A percentile compares a stretch with the other conserved stretches of the same genome.
Conservation (phyloP, 2,797 vertebrate genomes). For the Notolabrus celidotus region DNA sequence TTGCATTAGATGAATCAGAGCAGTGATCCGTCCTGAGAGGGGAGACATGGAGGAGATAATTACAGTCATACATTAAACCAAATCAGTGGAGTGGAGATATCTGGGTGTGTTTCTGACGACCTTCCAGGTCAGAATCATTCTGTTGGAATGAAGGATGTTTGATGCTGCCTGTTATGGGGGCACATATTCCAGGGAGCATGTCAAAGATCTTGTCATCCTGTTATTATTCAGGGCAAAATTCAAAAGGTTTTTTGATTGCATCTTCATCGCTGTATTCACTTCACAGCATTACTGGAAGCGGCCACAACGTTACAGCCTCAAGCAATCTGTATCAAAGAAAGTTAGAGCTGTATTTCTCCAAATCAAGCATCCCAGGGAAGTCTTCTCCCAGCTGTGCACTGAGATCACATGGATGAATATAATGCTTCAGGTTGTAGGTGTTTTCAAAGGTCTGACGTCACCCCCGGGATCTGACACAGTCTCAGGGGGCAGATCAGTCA, state of each 20-base stretch:
- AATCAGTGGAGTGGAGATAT: constrained; percentile 33
- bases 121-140: constrained; percentile 40
- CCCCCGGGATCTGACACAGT: no score
- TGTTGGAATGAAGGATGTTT: constrained; percentile 11
- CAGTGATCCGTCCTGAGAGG: constrained; percentile 43
- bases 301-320: no score
- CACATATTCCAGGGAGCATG: constrained; percentile 18
- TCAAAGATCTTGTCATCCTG: constrained; percentile 17
- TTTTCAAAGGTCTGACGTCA: no score
- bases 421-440: no score
- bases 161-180: neutral
- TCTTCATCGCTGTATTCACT: neutral
- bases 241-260: constrained; percentile 3
- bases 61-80: constrained; percentile 49
- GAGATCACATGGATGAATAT: no score
- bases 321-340: no score
- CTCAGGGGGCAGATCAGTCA: no score
- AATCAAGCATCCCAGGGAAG: no score
- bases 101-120: constrained; percentile 10
- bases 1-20: constrained; percentile 18
- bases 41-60: constrained; percentile 55
- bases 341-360: no score
- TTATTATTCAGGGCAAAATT: constrained; percentile 13
- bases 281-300: neutral
- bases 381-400: no score